Conservation (phyloP, 2,113 vertebrate genomes). For the Neogobius melanostomus region DNA sequence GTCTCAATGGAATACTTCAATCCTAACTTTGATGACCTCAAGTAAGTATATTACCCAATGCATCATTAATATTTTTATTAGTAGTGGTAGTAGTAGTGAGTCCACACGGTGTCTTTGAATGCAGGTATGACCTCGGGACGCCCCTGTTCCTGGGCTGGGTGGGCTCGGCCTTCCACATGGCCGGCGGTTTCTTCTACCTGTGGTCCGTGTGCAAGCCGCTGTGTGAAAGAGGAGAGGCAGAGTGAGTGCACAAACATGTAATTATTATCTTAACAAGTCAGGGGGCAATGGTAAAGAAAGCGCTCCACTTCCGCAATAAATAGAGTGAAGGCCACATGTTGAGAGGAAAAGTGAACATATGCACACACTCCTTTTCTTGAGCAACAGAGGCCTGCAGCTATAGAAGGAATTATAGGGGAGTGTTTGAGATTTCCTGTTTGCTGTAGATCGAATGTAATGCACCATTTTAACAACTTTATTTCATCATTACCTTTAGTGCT, state of each 20-base stretch:
- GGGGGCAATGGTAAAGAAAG: neutral
- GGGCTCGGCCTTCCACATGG: slow-evolving; percentile 66
- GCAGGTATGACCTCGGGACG: slow-evolving; percentile 76
- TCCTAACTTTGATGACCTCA: slow-evolving; percentile 50
- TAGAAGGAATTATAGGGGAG: neutral
- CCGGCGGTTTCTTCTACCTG: slow-evolving; percentile 72
- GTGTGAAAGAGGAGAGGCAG: slow-evolving; percentile 30
- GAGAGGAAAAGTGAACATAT: neutral
- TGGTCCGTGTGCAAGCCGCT: slow-evolving; percentile 66
- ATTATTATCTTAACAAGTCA: neutral
- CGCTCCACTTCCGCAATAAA: slow-evolving; percentile 29
- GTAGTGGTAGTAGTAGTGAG: neutral
- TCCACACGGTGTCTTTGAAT: neutral
- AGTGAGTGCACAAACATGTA: slow-evolving; percentile 52
- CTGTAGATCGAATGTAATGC: neutral
- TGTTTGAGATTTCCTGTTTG: slow-evolving; percentile 13
- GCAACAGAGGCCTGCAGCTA: neutral
- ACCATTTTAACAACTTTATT: neutral
- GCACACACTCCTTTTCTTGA: neutral
- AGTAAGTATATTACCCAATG: slow-evolving; percentile 53
- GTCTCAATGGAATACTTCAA: slow-evolving; percentile 68
- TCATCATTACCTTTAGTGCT: neutral
- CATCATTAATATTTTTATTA: neutral
- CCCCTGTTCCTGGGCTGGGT: slow-evolving; percentile 79
- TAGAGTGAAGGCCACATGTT: neutral